These are phyloP conservation scores for Nothocercus julius DNA, from an alignment of 2,113 vertebrate genomes.

Conservation along the genomic window DNA sequence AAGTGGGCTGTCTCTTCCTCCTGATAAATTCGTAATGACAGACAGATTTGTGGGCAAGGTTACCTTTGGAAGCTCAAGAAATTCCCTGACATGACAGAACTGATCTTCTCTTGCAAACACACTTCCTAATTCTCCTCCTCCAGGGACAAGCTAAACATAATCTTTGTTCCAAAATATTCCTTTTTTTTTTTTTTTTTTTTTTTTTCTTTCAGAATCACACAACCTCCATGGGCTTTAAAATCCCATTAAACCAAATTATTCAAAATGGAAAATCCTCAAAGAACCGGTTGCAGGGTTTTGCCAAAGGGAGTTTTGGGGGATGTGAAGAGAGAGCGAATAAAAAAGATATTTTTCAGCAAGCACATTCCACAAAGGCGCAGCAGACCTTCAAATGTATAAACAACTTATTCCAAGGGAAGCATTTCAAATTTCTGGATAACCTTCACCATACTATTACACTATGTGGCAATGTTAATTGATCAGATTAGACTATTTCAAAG, in stretches of 20 bases:
- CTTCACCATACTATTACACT: background rate
- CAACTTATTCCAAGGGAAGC: background rate
- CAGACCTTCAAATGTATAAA: background rate
- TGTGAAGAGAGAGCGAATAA: background rate
- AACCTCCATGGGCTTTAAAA: background rate
- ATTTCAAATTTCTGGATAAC: background rate
- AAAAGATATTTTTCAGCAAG: background rate
- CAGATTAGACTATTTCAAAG: background rate
- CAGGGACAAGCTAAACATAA: background rate
- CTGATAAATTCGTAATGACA: background rate
- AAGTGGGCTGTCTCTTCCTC: background rate
- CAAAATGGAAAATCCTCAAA: conserved; percentile 7
- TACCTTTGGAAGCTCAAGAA: background rate
- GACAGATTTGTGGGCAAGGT: background rate
- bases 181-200: no score
- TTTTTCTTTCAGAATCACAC: background rate
- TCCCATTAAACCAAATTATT: background rate
- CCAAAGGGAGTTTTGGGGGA: background rate
- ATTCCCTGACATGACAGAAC: background rate
- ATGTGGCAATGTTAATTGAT: background rate
- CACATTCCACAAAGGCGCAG: background rate
- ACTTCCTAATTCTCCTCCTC: background rate
- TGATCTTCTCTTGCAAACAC: background rate
- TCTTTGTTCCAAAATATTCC: background rate
- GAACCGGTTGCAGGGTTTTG: background rate